Conservation (phyloP, 2,888 invertebrate species). For the Rhagonycha fulva region DNA sequence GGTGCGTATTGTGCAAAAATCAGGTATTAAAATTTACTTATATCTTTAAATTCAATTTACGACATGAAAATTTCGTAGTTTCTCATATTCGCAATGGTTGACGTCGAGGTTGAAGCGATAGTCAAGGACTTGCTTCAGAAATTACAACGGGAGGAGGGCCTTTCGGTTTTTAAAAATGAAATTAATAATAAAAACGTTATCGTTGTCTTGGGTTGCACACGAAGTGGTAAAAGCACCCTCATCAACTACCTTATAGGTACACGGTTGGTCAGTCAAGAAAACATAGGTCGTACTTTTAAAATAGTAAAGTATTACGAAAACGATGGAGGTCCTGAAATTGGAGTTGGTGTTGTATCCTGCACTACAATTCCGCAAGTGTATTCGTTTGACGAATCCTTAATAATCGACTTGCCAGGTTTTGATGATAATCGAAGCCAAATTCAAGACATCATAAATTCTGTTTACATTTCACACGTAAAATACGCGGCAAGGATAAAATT, state of each 20-base stretch:
- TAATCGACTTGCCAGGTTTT: slow-evolving; percentile 13
- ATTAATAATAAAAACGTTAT: neutral
- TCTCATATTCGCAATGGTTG: neutral
- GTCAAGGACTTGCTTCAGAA: neutral
- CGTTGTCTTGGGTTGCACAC: slow-evolving; percentile 3
- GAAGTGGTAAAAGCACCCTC: slow-evolving; percentile 13
- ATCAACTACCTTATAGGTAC: slow-evolving; percentile 14
- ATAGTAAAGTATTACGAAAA: neutral
- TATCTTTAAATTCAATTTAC: neutral
- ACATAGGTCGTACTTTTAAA: neutral
- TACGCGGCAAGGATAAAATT: slow-evolving; percentile 5
- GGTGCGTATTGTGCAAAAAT: neutral
- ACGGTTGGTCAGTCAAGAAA: neutral
- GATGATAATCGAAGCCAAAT: slow-evolving; percentile 6
- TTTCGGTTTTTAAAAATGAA: neutral
- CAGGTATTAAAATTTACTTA: neutral
- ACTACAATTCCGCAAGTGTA: slow-evolving; percentile 1
- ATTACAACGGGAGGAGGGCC: neutral
- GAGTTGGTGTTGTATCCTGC: neutral
- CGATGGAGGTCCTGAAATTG: slow-evolving; percentile 7
- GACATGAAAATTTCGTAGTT: neutral
- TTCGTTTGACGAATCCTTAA: neutral
- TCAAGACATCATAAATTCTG: slow-evolving; percentile 11
- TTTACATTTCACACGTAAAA: slow-evolving; percentile 8
- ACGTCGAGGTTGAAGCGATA: neutral